phyloP scores from a whole-genome alignment of 2,888 invertebrate species.

The Cephus pulcher region DNA sequence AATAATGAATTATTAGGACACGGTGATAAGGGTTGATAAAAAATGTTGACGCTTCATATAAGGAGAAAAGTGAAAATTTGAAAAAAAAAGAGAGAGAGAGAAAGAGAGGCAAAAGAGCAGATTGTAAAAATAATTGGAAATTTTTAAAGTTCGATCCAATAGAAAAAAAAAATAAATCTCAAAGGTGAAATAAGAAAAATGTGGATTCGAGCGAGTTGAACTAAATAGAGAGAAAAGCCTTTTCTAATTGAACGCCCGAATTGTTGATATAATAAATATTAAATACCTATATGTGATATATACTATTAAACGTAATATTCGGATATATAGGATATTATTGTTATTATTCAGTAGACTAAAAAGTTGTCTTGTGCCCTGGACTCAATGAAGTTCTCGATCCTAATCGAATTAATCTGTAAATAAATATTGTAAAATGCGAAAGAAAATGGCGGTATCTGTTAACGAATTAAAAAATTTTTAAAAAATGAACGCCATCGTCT shows the following conservation, averaged over 20 bases:
- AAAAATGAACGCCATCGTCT: background rate
- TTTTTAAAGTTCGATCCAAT: background rate
- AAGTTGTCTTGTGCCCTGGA: conserved; percentile 38
- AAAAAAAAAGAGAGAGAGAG: background rate
- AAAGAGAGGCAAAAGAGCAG: background rate
- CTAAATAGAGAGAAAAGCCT: conserved; percentile 24
- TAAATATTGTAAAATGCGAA: background rate
- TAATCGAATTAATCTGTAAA: background rate
- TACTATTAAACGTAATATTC: conserved; percentile 55
- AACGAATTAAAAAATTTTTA: background rate
- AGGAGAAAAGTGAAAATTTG: background rate
- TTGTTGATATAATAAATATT: conserved; percentile 50
- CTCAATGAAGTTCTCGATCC: background rate
- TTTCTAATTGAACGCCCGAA: conserved; percentile 52
- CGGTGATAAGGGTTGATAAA: background rate
- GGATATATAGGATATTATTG: conserved; percentile 46
- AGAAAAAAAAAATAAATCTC: background rate
- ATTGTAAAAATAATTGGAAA: background rate
- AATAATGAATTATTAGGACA: background rate
- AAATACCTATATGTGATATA: conserved; percentile 57
- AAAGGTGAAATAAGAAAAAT: background rate
- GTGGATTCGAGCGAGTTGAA: background rate
- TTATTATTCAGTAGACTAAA: conserved; percentile 44
- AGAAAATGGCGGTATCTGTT: background rate
- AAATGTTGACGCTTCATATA: background rate